Conservation (phyloP, 2,113 vertebrate species). For the Leiothrix lutea region DNA sequence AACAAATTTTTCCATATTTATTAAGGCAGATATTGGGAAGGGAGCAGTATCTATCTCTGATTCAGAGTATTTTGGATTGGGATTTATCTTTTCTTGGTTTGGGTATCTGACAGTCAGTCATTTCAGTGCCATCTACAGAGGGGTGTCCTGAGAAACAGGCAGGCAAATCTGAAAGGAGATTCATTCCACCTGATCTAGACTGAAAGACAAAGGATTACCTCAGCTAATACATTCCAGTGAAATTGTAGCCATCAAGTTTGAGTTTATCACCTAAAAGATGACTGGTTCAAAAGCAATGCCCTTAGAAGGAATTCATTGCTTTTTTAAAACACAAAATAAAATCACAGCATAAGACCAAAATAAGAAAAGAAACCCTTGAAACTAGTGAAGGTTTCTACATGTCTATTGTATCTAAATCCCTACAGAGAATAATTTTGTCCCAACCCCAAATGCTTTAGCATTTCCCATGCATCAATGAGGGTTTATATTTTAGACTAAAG, state of each 20-base stretch:
- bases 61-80: neutral
- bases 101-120: neutral
- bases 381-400: neutral
- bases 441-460: neutral
- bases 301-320: neutral
- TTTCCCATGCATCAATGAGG: rapidly evolving
- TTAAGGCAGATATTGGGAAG: neutral
- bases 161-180: neutral
- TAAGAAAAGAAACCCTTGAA: neutral
- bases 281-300: neutral
- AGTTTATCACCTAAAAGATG: neutral
- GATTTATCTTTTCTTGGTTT: neutral
- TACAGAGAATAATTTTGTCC: neutral
- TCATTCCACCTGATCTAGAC: neutral
- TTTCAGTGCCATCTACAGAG: neutral
- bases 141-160: neutral
- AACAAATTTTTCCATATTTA: neutral
- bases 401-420: neutral
- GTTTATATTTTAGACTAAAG: neutral
- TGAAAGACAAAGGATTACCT: neutral
- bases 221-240: neutral
- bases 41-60: neutral
- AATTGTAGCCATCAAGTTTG: neutral
- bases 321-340: neutral
- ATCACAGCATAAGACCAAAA: neutral